Base-by-base conservation (phyloP, 2,888 invertebrate genomes). In the Biston betularia region DNA sequence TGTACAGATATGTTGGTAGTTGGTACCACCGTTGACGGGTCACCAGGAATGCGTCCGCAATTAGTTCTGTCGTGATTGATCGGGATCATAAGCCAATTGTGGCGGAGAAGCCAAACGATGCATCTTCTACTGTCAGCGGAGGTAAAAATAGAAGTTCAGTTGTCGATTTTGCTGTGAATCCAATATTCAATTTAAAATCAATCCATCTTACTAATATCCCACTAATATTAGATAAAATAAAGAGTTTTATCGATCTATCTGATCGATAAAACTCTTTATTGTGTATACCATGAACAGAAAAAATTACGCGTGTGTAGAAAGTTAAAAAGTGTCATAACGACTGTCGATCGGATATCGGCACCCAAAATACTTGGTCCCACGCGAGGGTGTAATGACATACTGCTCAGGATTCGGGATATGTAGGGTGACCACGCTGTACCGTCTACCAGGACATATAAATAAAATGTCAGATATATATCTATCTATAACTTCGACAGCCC, bases 301-400 rank as follows among this genome's bases (percentile, higher is more conserved):
- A 24, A 24, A 10, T 42, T 10, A 42, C 12, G 12, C 24, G 24
- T 42, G 24, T 44, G 40, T n/a, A 54, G 42, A 42, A n/a, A 54
- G 54, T 42, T 54, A 1, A 49, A 65, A 64, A 70, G 66, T 59
- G 64, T 58, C 38, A 11, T 40, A 34, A 48, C 38, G 48, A 15
- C 48, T 46, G 35, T 14, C 52, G 56, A 57, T 65, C 38, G 56
- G 61, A 58, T 78, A 82, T 84, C 75, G 84, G 83, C 83, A 79
- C 73, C 81, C 79, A 65, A 85, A 84, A 85, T 83, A 83, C 75
- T 69, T 74, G 63, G 75, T 81, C 85, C 77, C 85, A 83, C 84
- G 80, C 84, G 79, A 81, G 82, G 83, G 82, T 79, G 82, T 79
- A 78, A 79, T 80, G 83, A 83, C 81, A 75, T 80, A 78, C 65